phyloP scores from a whole-genome alignment of 2,797 vertebrate species.

The Semaprochilodus insignis region DNA sequence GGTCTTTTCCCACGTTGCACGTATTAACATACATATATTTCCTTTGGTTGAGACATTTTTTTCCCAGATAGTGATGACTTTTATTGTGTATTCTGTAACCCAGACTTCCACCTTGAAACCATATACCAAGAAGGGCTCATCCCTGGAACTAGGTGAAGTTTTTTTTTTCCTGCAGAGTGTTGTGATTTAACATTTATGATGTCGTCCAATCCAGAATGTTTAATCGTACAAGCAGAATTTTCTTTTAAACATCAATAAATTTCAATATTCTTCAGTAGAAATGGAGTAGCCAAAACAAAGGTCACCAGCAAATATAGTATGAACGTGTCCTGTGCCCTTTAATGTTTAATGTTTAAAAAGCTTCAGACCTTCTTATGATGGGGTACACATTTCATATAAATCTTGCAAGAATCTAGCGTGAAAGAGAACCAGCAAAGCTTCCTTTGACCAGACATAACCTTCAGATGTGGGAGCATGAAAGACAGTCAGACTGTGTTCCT shows the following conservation, averaged over 20 bases:
- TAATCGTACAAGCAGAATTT: background rate
- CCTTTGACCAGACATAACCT: background rate
- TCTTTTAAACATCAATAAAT: background rate
- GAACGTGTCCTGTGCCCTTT: background rate
- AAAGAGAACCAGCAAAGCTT: background rate
- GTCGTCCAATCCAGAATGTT: background rate
- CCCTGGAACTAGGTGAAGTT: background rate
- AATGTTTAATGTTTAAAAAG: too few relatives aligned
- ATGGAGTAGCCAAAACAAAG: background rate
- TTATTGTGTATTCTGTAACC: too few relatives aligned
- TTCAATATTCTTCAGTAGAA: background rate
- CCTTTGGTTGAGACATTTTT: too few relatives aligned
- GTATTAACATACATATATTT: too few relatives aligned
- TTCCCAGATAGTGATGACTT: too few relatives aligned
- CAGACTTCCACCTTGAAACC: too few relatives aligned
- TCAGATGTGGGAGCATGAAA: background rate
- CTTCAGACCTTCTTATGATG: background rate
- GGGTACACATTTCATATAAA: background rate
- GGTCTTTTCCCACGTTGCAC: too few relatives aligned
- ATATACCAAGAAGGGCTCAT: too few relatives aligned
- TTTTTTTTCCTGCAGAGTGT: background rate
- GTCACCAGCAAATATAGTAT: background rate
- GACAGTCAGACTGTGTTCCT: too few relatives aligned
- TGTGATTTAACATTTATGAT: background rate
- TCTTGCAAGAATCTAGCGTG: background rate